Percentiles rank a stretch among this genome's conserved stretches.
Evolutionary conservation across 35 echinoderm and acorn worm genomes (phyloP).

Genomic region (Eucidaris tribuloides): DNA sequence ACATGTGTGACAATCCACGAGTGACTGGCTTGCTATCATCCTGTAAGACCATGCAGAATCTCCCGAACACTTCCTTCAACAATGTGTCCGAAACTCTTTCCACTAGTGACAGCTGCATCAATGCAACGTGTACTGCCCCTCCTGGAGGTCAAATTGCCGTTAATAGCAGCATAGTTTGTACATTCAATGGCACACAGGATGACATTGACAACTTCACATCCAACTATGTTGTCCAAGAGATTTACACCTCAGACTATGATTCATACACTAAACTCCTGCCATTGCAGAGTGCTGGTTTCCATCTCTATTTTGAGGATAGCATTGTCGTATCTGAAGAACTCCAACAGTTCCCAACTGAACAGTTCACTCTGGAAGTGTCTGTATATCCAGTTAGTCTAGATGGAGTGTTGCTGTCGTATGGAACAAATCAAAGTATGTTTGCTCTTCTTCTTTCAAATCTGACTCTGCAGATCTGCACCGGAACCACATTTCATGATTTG

Average conservation of each 20-base stretch:
- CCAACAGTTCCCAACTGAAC: constrained; percentile 17
- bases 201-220: constrained; percentile 56
- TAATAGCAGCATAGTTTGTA: neutral
- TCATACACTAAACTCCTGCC: constrained; percentile 30
- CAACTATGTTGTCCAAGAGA: neutral
- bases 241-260: constrained; percentile 4
- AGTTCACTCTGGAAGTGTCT: constrained; percentile 70
- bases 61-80: neutral
- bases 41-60: constrained; percentile 53
- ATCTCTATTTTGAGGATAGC: constrained; percentile 62
- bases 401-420: constrained; percentile 67
- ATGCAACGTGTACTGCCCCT: neutral
- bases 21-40: constrained; percentile 42
- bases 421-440: constrained; percentile 32
- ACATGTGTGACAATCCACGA: constrained; percentile 31
- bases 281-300: constrained; percentile 41
- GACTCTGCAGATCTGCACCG: constrained; percentile 22
- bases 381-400: constrained; percentile 19
- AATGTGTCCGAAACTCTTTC: constrained; percentile 10
- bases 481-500: neutral
- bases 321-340: constrained; percentile 30
- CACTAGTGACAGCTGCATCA: neutral
- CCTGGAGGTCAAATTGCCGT: neutral
- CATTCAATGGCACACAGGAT: constrained; percentile 21
- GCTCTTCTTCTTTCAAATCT: constrained; percentile 34